Evolutionary conservation across 2,113 vertebrate genomes (phyloP).

Genomic region (Dascyllus trimaculatus): DNA sequence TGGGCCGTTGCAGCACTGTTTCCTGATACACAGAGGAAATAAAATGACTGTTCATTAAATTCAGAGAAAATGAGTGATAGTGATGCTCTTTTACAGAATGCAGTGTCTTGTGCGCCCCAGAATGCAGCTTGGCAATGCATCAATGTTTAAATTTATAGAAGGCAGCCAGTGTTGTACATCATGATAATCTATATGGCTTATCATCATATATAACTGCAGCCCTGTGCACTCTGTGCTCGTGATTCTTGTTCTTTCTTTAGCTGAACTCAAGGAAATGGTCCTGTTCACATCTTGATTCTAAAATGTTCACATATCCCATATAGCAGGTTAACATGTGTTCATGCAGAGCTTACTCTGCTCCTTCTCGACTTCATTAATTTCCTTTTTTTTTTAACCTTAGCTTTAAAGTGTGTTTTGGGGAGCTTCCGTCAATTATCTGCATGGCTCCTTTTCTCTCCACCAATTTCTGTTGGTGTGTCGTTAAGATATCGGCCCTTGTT

Average conservation of each 20-base stretch:
- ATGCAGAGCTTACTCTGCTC: constrained; percentile 11
- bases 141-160: constrained; percentile 44
- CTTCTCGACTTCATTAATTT: constrained; percentile 12
- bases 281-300: constrained; percentile 3
- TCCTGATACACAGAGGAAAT: constrained; percentile 28
- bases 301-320: constrained; percentile 11
- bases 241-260: constrained; percentile 6
- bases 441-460: constrained; percentile 3
- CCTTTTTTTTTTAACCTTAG: constrained; percentile 14
- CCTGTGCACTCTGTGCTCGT: background rate
- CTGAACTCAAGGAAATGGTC: constrained; percentile 4
- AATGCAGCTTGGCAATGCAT: constrained; percentile 39
- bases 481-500: constrained; percentile 49
- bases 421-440: constrained; percentile 42
- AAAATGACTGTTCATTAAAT: constrained; percentile 48
- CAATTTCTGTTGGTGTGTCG: constrained; percentile 27
- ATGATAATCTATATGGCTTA: constrained; percentile 36
- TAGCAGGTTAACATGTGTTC: constrained; percentile 14
- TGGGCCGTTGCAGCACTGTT: constrained; percentile 11
- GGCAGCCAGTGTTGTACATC: constrained; percentile 27
- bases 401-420: constrained; percentile 36
- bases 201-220: constrained; percentile 35
- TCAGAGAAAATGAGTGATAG: constrained; percentile 52
- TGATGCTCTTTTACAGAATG: constrained; percentile 35
- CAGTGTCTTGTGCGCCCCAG: constrained; percentile 4